Percentiles rank a stretch among this genome's conserved stretches.
Evolutionary conservation across 2,113 vertebrate species (phyloP).

Genomic region (Corythaixoides concolor): DNA sequence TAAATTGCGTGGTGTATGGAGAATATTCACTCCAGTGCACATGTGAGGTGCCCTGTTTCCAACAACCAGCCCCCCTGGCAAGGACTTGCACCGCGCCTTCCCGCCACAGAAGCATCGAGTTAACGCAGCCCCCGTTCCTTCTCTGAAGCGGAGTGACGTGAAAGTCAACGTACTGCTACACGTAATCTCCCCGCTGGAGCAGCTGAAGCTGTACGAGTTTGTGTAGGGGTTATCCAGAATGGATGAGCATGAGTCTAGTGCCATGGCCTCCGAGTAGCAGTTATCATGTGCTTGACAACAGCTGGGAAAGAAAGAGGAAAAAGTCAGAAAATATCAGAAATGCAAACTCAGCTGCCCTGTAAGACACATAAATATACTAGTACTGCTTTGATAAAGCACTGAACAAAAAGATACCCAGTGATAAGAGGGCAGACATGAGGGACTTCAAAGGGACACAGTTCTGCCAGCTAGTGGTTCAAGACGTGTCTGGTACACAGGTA

Average conservation of each 20-base stretch:
- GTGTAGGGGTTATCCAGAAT: conserved; percentile 81
- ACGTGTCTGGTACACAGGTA: accelerated
- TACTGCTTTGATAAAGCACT: neutral
- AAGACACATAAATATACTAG: accelerated
- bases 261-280: conserved; percentile 71
- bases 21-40: accelerated
- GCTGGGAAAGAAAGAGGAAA: conserved; percentile 56
- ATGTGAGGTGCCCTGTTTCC: neutral
- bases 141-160: accelerated
- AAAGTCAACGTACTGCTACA: conserved; percentile 80
- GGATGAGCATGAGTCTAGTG: conserved; percentile 49
- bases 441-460: neutral
- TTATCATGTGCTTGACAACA: conserved; percentile 85
- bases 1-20: neutral
- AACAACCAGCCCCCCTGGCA: neutral
- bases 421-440: neutral
- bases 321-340: neutral
- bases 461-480: neutral
- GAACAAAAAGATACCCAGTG: neutral
- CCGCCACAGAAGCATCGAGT: accelerated
- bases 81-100: neutral
- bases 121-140: neutral
- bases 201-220: conserved; percentile 70
- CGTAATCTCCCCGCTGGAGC: conserved; percentile 64
- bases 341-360: neutral